A percentile compares a stretch with the other conserved stretches of the same genome.
Evolutionary conservation across 2,113 vertebrate genomes (phyloP).

Genomic region (Lepus timidus): DNA sequence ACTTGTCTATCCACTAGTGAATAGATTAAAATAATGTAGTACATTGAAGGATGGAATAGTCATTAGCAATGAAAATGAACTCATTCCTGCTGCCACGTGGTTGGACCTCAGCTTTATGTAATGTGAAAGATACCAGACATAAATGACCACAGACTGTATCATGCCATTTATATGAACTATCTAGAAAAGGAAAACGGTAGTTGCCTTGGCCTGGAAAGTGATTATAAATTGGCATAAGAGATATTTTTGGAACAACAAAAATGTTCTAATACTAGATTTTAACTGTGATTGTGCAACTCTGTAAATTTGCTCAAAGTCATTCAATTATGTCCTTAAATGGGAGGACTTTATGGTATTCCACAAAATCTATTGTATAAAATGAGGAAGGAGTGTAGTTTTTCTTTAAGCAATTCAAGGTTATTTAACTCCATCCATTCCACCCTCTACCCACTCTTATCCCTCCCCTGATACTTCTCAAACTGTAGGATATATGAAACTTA

Average conservation of each 20-base stretch:
- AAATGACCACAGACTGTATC: neutral
- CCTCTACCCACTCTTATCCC: accelerated
- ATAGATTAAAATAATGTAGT: neutral
- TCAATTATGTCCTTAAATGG: neutral
- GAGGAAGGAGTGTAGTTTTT: neutral
- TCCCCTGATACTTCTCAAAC: neutral
- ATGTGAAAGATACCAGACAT: neutral
- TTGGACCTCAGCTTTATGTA: neutral
- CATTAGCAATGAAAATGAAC: neutral
- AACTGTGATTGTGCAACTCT: neutral
- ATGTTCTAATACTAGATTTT: neutral
- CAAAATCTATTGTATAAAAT: neutral
- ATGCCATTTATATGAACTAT: neutral
- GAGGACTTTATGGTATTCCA: neutral
- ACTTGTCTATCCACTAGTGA: neutral
- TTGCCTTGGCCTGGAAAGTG: neutral
- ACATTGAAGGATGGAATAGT: neutral
- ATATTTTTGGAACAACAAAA: neutral
- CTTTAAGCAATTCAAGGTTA: neutral
- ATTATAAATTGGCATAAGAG: neutral
- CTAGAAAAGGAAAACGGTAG: neutral
- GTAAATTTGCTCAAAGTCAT: neutral
- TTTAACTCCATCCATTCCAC: neutral
- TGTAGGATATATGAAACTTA: neutral
- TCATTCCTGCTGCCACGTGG: too few species aligned